A percentile compares a stretch with the other conserved stretches of the same genome.
phyloP scores from a whole-genome alignment of 2,888 invertebrate genomes.

The Amitus sp. region DNA sequence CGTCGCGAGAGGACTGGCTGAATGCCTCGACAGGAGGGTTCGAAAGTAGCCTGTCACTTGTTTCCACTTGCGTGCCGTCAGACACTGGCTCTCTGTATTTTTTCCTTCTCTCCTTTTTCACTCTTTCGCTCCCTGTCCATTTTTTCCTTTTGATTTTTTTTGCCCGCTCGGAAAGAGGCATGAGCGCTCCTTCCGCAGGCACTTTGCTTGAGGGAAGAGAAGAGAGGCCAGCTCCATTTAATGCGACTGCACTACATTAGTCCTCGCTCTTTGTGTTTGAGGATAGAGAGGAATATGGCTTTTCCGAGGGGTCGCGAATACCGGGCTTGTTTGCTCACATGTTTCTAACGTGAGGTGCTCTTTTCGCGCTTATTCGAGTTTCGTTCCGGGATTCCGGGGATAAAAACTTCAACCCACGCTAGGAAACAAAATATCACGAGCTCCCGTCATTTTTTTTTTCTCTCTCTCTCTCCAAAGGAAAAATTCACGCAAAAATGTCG shows the following conservation, averaged over 20 bases:
- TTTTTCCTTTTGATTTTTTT: constrained; percentile 1
- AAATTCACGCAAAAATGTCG: not conserved
- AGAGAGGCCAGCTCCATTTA: constrained; percentile 23
- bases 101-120: constrained; percentile 32
- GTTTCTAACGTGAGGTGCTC: not conserved
- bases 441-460: not conserved
- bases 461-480: not conserved
- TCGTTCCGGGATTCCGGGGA: not conserved
- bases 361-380: not conserved
- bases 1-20: constrained; percentile 23
- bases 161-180: constrained; percentile 21
- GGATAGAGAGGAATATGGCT: not conserved
- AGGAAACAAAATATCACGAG: not conserved
- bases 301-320: not conserved
- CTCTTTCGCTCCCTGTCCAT: constrained; percentile 14
- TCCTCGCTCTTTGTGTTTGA: constrained; percentile 2
- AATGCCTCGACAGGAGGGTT: constrained; percentile 41
- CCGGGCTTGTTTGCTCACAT: constrained; percentile 1
- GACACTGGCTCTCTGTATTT: constrained; percentile 37
- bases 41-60: constrained; percentile 49
- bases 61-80: constrained; percentile 50
- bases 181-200: constrained; percentile 9
- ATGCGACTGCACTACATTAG: constrained; percentile 21
- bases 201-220: constrained; percentile 1
- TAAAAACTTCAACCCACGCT: not conserved